Evolutionary conservation across 2,888 invertebrate species (phyloP).

Genomic region (Tetropium fuscum): DNA sequence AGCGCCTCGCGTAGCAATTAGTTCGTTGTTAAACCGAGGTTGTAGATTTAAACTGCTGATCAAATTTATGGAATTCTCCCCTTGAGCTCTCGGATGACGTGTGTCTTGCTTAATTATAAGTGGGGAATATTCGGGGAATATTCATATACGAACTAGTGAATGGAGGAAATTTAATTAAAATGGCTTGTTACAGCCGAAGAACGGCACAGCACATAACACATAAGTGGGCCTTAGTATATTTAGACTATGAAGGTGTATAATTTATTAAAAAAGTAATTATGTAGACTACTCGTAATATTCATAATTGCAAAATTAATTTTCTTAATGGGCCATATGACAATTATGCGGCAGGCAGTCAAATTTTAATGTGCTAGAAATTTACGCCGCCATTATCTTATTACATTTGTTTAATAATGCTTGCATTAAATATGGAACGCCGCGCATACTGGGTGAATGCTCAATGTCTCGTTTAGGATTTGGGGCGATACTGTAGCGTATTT

Average conservation of each 20-base stretch:
- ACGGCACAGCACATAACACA: conserved; percentile 50
- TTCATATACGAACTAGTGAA: conserved; percentile 56
- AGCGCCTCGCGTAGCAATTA: conserved; percentile 29
- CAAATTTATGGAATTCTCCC: conserved; percentile 57
- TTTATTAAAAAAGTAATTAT: conserved; percentile 56
- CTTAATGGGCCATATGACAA: conserved; percentile 49
- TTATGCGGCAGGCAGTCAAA: conserved; percentile 32
- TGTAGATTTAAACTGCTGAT: conserved; percentile 42
- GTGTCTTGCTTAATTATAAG: conserved; percentile 60
- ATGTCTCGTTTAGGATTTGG: no score
- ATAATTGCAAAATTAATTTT: conserved; percentile 54
- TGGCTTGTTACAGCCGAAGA: conserved; percentile 57
- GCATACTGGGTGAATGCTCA: no score
- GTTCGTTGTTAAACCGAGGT: conserved; percentile 37
- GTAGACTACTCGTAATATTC: conserved; percentile 49
- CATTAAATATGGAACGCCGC: no score
- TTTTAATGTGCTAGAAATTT: conserved; percentile 34
- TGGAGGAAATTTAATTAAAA: conserved; percentile 61
- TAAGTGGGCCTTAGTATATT: conserved; percentile 47
- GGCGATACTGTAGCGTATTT: no score
- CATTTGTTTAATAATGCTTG: conserved; percentile 13
- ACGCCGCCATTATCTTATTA: conserved; percentile 20
- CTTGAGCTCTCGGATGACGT: conserved; percentile 55
- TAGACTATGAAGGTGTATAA: conserved; percentile 51
- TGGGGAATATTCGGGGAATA: conserved; percentile 57